Percentiles rank a stretch among this genome's conserved stretches.
Evolutionary conservation across 92 coral and sea anemone genomes (phyloP).

Genomic region (Zoanthus sansibaricus): DNA sequence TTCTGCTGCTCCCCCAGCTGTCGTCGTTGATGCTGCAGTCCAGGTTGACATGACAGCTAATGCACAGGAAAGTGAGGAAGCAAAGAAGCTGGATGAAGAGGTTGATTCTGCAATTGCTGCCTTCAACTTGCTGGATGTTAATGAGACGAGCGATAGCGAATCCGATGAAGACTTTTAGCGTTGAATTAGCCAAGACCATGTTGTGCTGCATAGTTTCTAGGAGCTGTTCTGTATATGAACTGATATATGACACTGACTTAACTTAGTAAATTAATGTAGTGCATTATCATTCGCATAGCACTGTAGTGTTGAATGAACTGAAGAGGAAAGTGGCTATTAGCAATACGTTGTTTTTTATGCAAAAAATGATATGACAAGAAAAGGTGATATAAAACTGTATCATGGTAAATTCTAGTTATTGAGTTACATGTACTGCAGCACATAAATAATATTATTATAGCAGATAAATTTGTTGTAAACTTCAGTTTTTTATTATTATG

Average conservation of each 20-base stretch:
- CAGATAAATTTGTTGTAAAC: conserved; percentile 9
- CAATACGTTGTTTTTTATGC: background rate
- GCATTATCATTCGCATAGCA: conserved; percentile 8
- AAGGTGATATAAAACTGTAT: conserved; percentile 9
- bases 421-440: conserved; percentile 12
- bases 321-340: background rate
- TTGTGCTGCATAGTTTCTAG: conserved; percentile 11
- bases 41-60: conserved; percentile 33
- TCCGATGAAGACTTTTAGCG: conserved; percentile 5
- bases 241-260: conserved; percentile 9
- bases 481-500: conserved; percentile 7
- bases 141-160: conserved; percentile 12
- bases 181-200: conserved; percentile 11
- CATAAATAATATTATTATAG: conserved; percentile 6
- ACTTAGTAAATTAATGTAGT: conserved; percentile 8
- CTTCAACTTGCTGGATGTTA: conserved; percentile 19
- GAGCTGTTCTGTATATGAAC: conserved; percentile 8
- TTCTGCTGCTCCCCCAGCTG: conserved; percentile 34
- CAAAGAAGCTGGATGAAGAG: conserved; percentile 45
- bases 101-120: conserved; percentile 53
- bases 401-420: conserved; percentile 9
- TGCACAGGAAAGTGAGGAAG: conserved; percentile 41
- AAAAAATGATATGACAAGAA: conserved; percentile 4
- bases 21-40: conserved; percentile 50
- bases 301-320: conserved; percentile 5